Evolutionary conservation across 2,113 vertebrate genomes (phyloP).

Genomic region (Thalassarche chlororhynchos): DNA sequence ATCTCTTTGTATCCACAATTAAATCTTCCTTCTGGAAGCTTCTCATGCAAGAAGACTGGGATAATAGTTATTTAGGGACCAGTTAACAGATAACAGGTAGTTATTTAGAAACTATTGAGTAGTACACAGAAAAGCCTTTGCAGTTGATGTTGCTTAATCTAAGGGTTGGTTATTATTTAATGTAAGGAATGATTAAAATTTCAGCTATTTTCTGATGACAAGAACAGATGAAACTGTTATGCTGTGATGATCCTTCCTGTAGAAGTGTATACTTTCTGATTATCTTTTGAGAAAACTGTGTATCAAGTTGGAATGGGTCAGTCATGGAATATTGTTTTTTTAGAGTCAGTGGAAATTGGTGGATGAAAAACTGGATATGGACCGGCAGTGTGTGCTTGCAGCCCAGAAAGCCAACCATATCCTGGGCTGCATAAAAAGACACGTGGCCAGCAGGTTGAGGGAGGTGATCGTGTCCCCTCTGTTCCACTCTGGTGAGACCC

Average conservation of each 20-base stretch:
- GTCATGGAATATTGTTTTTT: background rate
- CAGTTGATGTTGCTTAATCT: background rate
- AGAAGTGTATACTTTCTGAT: background rate
- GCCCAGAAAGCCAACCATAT: background rate
- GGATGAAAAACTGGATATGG: background rate
- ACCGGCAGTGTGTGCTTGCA: no score
- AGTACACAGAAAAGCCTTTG: background rate
- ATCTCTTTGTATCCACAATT: background rate
- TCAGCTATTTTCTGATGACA: background rate
- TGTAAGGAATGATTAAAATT: background rate
- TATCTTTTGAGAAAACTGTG: background rate
- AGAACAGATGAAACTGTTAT: background rate
- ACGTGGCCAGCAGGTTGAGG: no score
- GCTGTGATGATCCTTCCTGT: background rate
- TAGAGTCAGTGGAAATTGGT: background rate
- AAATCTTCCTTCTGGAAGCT: background rate
- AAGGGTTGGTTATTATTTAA: background rate
- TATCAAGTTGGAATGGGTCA: background rate
- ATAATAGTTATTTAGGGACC: background rate
- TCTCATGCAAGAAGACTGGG: background rate
- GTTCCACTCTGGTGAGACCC: no score
- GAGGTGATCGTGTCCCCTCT: no score
- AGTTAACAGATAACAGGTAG: background rate
- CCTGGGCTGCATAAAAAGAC: background rate
- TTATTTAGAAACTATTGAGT: background rate